These are phyloP conservation scores for Thalassaphorura encarpata DNA, from an alignment of 1,140 invertebrate species.

Conservation along the genomic window DNA sequence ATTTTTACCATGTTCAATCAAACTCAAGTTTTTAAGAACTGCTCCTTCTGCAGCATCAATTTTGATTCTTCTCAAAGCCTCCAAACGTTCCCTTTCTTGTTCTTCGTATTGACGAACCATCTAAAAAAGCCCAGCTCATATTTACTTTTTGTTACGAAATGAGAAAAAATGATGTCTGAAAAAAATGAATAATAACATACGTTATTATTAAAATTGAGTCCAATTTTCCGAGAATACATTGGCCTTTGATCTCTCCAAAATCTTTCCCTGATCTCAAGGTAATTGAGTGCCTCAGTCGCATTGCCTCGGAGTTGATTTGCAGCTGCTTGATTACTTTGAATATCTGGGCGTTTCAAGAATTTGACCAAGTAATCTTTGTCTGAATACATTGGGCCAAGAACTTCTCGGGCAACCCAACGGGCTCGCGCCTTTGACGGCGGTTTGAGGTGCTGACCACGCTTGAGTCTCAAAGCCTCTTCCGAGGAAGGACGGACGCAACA, in stretches of 20 bases:
- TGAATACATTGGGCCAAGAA: constrained; percentile 21
- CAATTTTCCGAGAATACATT: constrained; percentile 28
- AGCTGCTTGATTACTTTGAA: constrained; percentile 18
- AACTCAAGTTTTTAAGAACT: constrained; percentile 25
- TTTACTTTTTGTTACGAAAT: background rate
- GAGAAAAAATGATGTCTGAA: background rate
- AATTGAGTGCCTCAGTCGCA: constrained; percentile 28
- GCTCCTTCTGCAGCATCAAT: constrained; percentile 31
- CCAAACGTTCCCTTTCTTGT: constrained; percentile 20
- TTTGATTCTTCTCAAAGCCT: constrained; percentile 26
- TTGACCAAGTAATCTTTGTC: constrained; percentile 28
- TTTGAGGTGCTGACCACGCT: constrained; percentile 4
- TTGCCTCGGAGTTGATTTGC: constrained; percentile 13
- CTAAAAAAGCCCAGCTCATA: constrained; percentile 7
- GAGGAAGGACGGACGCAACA: constrained; percentile 7
- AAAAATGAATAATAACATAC: background rate
- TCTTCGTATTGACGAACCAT: constrained; percentile 31
- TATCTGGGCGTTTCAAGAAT: constrained; percentile 24
- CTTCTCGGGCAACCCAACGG: constrained; percentile 27
- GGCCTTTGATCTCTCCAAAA: constrained; percentile 32
- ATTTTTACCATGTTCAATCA: constrained; percentile 27
- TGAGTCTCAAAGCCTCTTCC: background rate
- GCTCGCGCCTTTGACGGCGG: constrained; percentile 16
- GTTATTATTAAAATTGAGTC: constrained; percentile 12
- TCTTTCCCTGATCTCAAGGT: constrained; percentile 27